Evolutionary conservation across 2,888 invertebrate genomes (phyloP).

Genomic region (Stramonita haemastoma): DNA sequence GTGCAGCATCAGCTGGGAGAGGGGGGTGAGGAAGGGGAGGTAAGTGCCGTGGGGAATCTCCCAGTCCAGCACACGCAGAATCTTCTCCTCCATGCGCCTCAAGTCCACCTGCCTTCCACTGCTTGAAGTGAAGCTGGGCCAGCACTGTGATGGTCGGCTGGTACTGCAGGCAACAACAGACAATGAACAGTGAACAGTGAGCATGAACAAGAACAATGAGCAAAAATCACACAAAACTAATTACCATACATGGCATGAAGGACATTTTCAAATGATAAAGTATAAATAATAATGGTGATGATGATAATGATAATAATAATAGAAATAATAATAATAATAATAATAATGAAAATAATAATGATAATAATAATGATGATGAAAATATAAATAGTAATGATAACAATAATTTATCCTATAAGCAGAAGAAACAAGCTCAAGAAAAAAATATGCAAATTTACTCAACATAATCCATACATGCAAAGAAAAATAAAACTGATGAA

Average conservation of each 20-base stretch:
- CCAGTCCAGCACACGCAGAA: constrained; percentile 71
- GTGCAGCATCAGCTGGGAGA: constrained; percentile 45
- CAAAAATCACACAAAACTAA: too few relatives aligned
- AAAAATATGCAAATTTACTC: not conserved
- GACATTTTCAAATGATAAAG: too few relatives aligned
- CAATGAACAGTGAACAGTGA: too few relatives aligned
- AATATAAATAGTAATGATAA: not conserved
- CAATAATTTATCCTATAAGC: too few relatives aligned
- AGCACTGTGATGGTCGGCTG: constrained; percentile 60
- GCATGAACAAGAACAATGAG: too few relatives aligned
- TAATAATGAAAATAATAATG: not conserved
- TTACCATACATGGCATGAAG: too few relatives aligned
- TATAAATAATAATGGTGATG: too few relatives aligned
- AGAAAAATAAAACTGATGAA: too few relatives aligned
- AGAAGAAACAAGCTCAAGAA: not conserved
- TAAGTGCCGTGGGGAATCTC: constrained; percentile 62
- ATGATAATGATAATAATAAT: too few relatives aligned
- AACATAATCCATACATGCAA: not conserved
- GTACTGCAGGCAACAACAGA: constrained; percentile 53
- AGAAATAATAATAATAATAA: not conserved
- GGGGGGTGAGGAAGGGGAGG: constrained; percentile 60
- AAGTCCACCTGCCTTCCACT: constrained; percentile 71
- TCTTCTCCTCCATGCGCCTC: constrained; percentile 70
- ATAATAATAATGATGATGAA: not conserved
- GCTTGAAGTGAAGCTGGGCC: constrained; percentile 64